These are phyloP conservation scores for Minunthozetes semirufus DNA, from an alignment of 2,888 invertebrate genomes.

Conservation along the genomic window DNA sequence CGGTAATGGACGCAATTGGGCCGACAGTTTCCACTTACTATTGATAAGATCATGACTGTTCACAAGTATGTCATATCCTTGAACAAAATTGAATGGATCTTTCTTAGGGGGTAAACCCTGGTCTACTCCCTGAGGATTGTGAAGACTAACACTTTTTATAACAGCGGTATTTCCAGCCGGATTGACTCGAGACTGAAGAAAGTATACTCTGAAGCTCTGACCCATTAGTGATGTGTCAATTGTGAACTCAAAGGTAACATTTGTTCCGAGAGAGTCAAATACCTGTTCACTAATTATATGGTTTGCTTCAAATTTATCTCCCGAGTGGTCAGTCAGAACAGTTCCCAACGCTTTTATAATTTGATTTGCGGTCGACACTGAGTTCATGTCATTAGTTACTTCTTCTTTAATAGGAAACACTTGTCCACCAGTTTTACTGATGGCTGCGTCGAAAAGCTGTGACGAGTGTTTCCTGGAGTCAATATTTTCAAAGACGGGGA, in stretches of 20 bases:
- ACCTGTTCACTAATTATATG: not conserved
- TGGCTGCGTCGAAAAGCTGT: not conserved
- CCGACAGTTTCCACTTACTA: not conserved
- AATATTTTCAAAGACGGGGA: not conserved
- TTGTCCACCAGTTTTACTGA: not conserved
- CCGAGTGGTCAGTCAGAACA: not conserved
- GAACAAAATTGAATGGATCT: not conserved
- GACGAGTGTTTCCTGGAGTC: not conserved
- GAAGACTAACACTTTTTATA: too few relatives aligned
- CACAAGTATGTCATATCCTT: not conserved
- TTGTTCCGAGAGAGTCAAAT: too few relatives aligned
- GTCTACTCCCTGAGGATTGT: too few relatives aligned
- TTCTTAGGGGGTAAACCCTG: too few relatives aligned
- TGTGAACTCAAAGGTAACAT: not conserved
- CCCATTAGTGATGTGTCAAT: not conserved
- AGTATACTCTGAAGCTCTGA: not conserved
- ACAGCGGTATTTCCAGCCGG: too few relatives aligned
- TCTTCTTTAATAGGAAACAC: not conserved
- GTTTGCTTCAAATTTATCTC: not conserved
- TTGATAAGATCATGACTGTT: not conserved
- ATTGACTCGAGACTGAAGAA: not conserved
- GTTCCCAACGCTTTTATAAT: not conserved
- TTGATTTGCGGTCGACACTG: not conserved
- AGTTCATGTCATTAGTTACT: not conserved
- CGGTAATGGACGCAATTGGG: not conserved